Conservation (phyloP, 1,140 invertebrate species). For the Diorhabda elongata region DNA sequence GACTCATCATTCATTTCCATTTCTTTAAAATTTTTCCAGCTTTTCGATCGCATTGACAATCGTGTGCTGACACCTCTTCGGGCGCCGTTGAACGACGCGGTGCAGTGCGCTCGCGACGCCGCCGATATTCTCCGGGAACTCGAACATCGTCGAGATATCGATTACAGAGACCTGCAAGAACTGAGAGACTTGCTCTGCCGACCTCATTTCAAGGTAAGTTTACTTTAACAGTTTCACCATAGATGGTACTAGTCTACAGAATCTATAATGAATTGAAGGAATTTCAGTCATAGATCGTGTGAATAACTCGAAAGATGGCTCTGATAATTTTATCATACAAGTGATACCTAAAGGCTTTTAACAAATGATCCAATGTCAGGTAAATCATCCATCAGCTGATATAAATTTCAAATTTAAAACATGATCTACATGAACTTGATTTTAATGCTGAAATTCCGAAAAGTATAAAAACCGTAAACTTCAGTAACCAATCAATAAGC, state of each 20-base stretch:
- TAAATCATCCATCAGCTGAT: no score
- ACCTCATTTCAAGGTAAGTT: slow-evolving; percentile 78
- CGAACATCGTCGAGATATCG: slow-evolving; percentile 50
- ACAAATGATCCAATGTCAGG: no score
- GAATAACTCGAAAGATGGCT: no score
- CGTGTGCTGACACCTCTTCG: slow-evolving; percentile 68
- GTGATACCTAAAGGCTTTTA: no score
- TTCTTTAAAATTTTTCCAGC: slow-evolving; percentile 51
- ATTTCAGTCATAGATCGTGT: no score
- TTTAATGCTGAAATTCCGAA: no score
- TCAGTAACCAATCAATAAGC: no score
- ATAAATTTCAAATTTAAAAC: no score
- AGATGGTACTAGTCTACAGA: not conserved
- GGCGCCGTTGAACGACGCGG: slow-evolving; percentile 74
- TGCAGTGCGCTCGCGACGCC: slow-evolving; percentile 70
- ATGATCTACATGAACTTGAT: no score
- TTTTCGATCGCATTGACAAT: slow-evolving; percentile 81
- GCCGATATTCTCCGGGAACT: slow-evolving; percentile 62
- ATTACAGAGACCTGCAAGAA: slow-evolving; percentile 65
- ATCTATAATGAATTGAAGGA: not conserved
- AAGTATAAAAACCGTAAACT: no score
- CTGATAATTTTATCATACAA: no score
- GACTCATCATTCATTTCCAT: no score
- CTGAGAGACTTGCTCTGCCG: slow-evolving; percentile 72
- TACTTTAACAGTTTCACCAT: not conserved